Conservation (phyloP, 2,888 invertebrate genomes). For the Ophioninae sp. region DNA sequence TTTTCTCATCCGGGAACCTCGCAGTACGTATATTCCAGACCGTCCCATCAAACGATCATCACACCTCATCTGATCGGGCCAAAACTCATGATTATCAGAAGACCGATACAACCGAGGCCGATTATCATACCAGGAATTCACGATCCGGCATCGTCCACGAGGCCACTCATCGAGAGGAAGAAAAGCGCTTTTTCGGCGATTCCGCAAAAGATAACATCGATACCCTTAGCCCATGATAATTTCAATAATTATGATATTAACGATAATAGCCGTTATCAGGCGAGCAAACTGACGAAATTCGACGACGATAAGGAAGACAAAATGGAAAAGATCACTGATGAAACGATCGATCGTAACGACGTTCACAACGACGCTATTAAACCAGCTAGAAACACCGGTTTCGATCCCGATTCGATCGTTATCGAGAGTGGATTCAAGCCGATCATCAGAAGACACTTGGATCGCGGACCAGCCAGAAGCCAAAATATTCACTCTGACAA, state of each 20-base stretch:
- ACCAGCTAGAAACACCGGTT: conserved; percentile 87
- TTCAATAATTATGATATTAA: conserved; percentile 6
- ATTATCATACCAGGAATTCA: conserved; percentile 34
- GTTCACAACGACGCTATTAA: conserved; percentile 59
- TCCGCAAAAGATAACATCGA: conserved; percentile 13
- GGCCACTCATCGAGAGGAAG: conserved; percentile 73
- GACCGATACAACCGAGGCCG: conserved; percentile 63
- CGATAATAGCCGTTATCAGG: conserved; percentile 8
- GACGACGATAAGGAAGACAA: conserved; percentile 63
- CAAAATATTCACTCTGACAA: conserved; percentile 46
- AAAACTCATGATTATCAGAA: conserved; percentile 72
- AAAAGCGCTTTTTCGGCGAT: conserved; percentile 71
- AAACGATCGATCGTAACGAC: conserved; percentile 14
- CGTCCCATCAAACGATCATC: conserved; percentile 36
- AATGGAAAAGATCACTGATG: conserved; percentile 53
- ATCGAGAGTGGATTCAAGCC: conserved; percentile 93
- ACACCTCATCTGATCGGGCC: conserved; percentile 78
- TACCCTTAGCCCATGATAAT: conserved; percentile 1
- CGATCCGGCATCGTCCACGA: conserved; percentile 60
- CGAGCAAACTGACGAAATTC: conserved; percentile 38
- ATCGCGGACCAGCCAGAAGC: conserved; percentile 75
- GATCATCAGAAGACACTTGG: conserved; percentile 83
- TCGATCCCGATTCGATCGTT: conserved; percentile 90
- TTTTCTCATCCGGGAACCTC: conserved; percentile 66
- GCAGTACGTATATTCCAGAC: conserved; percentile 59